phyloP scores from a whole-genome alignment of 2,888 invertebrate genomes.

The Melanotus villosus region DNA sequence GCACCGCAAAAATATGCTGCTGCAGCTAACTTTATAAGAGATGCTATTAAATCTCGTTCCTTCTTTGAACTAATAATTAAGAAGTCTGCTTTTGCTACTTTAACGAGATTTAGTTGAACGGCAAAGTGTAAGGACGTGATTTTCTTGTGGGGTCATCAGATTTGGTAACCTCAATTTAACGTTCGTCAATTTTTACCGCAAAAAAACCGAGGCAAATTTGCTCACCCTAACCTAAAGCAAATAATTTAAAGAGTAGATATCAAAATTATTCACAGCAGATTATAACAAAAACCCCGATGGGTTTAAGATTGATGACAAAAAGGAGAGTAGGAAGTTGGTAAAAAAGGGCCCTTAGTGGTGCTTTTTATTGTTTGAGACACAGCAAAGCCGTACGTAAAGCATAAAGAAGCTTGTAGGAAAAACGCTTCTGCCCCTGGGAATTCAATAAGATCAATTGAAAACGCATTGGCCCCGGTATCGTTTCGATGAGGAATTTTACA shows the following conservation, averaged over 20 bases:
- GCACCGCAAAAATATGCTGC: background rate
- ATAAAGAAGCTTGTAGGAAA: slow-evolving; percentile 2
- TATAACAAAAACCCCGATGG: slow-evolving; percentile 15
- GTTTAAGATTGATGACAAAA: slow-evolving; percentile 24
- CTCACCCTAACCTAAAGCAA: slow-evolving; percentile 7
- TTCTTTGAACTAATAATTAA: background rate
- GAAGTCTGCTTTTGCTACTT: background rate
- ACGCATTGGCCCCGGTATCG: slow-evolving; percentile 6
- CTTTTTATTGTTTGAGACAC: slow-evolving; percentile 20
- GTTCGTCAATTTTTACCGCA: background rate
- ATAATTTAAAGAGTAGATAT: slow-evolving; percentile 13
- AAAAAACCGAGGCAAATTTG: background rate
- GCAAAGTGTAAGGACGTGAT: background rate
- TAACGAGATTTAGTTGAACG: background rate
- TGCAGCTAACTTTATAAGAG: background rate
- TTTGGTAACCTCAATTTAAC: background rate
- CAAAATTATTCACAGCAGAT: slow-evolving; percentile 23
- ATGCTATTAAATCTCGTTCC: background rate
- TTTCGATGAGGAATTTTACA: slow-evolving; percentile 2
- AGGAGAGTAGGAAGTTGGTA: background rate
- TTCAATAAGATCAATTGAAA: slow-evolving; percentile 21
- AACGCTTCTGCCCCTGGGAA: background rate
- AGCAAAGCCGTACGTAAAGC: slow-evolving; percentile 14
- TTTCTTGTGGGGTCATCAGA: background rate
- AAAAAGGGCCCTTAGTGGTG: slow-evolving; percentile 5